Evolutionary conservation across 2,888 invertebrate genomes (phyloP), one percentile per base, ranked within the genome.

Genomic region (Bugula neritina): DNA sequence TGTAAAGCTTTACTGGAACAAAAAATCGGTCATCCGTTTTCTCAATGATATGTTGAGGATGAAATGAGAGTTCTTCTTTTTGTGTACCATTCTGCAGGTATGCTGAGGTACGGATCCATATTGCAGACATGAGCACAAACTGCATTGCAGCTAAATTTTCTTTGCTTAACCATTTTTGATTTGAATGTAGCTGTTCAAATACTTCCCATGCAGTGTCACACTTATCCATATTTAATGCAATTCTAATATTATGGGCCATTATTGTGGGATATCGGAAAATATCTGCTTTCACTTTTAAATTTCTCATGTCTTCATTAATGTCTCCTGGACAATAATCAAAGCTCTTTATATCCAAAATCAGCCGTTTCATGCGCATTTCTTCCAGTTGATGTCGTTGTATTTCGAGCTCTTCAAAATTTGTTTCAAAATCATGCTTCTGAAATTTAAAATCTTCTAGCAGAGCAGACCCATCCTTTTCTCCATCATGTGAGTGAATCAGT

Each of bases 101-200:
- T 25, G 63, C 63, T 13, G 63, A 63, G 17, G 27, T 63, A 17
- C 63, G 63, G 10, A 63, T 63, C 63, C 63, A 63, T 13, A 63
- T 63, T 29, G 63, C 63, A 27, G 63, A 63, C 63, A 27, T 63
- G 2, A 63, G n/a, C n/a, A 63, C n/a, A 31, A 63, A 63, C n/a
- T 31, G 63, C n/a, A 63, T 2, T 17, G 63, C 10, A 13, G 29
- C 31, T 5, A 63, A n/a, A 2, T 31, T 17, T 31, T 63, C 31
- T 31, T 27, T 27, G 27, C 31, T 31, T 63, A 63, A 10, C 13
- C 27, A 31, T 2, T 27, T 31, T 13, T 10, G 5, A 2, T 43
- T 43, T 43, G 29, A 31, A 34, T 63, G 63, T 29, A 63, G 63
- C 5, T 63, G 25, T 31, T 25, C 13, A 34, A 63, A 63, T 17